Evolutionary conservation across 2,888 invertebrate species (phyloP).

Genomic region (Sipha maydis): DNA sequence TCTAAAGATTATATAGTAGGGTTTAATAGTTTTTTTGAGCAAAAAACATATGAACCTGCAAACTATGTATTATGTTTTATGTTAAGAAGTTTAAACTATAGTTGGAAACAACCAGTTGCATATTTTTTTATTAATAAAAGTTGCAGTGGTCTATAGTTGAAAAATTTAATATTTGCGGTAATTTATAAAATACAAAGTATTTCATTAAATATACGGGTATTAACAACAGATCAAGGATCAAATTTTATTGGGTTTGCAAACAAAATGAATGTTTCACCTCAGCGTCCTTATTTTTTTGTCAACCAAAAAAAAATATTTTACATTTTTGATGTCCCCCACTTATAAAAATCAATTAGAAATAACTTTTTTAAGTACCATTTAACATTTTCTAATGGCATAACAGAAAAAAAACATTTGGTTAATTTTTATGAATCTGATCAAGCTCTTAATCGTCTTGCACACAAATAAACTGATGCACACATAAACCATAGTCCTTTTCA

Average conservation of each 20-base stretch:
- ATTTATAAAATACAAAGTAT: background rate
- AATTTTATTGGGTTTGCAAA: background rate
- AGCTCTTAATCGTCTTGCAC: background rate
- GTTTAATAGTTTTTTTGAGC: conserved; percentile 1
- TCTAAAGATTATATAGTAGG: conserved; percentile 21
- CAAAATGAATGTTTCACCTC: background rate
- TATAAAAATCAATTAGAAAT: conserved; percentile 19
- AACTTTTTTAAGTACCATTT: no score
- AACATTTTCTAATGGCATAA: background rate
- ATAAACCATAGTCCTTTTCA: conserved; percentile 9
- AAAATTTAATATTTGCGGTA: conserved; percentile 32
- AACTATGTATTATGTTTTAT: conserved; percentile 33
- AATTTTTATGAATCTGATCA: conserved; percentile 5
- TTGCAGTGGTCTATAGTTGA: background rate
- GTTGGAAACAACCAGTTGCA: conserved; percentile 17
- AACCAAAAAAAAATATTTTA: conserved; percentile 7
- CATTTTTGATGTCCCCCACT: conserved; percentile 15
- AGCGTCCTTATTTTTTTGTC: conserved; percentile 6
- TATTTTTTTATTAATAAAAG: conserved; percentile 24
- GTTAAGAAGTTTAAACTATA: conserved; percentile 8
- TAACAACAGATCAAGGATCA: conserved; percentile 3
- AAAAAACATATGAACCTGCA: conserved; percentile 24
- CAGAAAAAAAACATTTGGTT: conserved; percentile 11
- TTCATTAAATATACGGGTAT: background rate
- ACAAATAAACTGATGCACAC: conserved; percentile 6